A percentile compares a stretch with the other conserved stretches of the same genome.
These are phyloP conservation scores for Spodoptera exigua DNA, from an alignment of 2,888 invertebrate species.

Conservation along the genomic window DNA sequence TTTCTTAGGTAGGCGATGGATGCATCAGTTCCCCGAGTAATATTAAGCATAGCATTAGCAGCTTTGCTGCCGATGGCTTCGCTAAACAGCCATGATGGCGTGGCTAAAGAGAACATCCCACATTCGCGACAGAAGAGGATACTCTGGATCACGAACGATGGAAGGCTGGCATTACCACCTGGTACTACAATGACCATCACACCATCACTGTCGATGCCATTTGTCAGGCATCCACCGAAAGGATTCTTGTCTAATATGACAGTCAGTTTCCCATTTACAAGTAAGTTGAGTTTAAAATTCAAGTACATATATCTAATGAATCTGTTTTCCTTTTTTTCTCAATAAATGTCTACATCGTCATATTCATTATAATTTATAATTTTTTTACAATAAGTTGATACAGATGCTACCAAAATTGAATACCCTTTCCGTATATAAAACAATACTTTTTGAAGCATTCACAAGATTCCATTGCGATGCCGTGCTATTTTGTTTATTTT, in stretches of 20 bases:
- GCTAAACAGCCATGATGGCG: conserved; percentile 69
- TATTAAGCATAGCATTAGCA: conserved; percentile 84
- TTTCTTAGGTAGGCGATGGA: conserved; percentile 80
- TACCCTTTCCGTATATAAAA: no score
- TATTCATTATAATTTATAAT: no score
- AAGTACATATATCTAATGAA: no score
- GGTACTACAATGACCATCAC: conserved; percentile 94
- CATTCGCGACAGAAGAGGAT: conserved; percentile 95
- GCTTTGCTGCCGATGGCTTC: conserved; percentile 82
- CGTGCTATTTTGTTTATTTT: no score
- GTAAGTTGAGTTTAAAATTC: conserved; percentile 87
- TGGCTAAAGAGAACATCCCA: conserved; percentile 82
- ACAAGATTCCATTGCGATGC: no score
- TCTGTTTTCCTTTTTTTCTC: no score
- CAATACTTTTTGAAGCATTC: no score
- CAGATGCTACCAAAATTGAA: no score
- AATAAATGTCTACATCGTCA: no score
- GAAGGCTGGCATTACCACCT: conserved; percentile 94
- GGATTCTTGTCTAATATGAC: conserved; percentile 96
- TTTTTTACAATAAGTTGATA: no score
- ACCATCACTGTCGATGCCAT: conserved; percentile 94
- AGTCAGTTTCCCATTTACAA: conserved; percentile 95
- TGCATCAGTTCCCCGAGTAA: conserved; percentile 79
- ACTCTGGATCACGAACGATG: conserved; percentile 96
- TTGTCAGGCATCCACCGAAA: conserved; percentile 95